Conservation (phyloP, 2,113 vertebrate species). For the Petrocephalus microphthalmus region DNA sequence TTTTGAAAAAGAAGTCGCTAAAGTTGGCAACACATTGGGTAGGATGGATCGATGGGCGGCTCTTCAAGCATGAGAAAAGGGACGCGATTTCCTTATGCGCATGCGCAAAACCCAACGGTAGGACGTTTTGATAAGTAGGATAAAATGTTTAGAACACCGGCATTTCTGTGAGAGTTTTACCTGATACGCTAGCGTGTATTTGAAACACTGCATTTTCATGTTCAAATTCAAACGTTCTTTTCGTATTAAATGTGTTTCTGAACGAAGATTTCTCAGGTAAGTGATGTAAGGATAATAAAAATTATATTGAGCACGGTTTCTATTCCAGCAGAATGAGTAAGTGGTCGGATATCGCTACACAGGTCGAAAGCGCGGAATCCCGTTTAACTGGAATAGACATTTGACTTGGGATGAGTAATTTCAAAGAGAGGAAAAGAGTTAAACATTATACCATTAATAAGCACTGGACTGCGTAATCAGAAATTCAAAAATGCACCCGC, state of each 20-base stretch:
- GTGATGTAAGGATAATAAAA: neutral
- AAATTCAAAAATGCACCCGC: neutral
- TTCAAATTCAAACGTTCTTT: conserved; percentile 20
- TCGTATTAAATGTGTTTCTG: conserved; percentile 7
- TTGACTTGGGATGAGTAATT: neutral
- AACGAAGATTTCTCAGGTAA: conserved; percentile 16
- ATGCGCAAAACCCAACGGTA: too few relatives aligned
- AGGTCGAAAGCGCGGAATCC: neutral
- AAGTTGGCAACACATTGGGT: too few relatives aligned
- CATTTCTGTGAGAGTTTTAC: too few relatives aligned
- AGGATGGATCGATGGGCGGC: too few relatives aligned
- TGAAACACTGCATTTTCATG: conserved; percentile 12
- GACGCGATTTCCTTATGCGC: too few relatives aligned
- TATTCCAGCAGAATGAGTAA: neutral
- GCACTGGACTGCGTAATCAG: neutral
- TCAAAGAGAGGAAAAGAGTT: neutral
- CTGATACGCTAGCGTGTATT: neutral
- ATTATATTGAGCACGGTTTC: neutral
- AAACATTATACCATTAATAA: neutral
- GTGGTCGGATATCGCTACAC: neutral
- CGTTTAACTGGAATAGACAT: neutral
- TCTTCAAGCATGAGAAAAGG: too few relatives aligned
- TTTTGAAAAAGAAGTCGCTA: too few relatives aligned
- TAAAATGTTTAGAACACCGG: too few relatives aligned
- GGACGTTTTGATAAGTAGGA: too few relatives aligned